phyloP scores from a whole-genome alignment of 2,888 invertebrate species.

The Diploptera punctata region DNA sequence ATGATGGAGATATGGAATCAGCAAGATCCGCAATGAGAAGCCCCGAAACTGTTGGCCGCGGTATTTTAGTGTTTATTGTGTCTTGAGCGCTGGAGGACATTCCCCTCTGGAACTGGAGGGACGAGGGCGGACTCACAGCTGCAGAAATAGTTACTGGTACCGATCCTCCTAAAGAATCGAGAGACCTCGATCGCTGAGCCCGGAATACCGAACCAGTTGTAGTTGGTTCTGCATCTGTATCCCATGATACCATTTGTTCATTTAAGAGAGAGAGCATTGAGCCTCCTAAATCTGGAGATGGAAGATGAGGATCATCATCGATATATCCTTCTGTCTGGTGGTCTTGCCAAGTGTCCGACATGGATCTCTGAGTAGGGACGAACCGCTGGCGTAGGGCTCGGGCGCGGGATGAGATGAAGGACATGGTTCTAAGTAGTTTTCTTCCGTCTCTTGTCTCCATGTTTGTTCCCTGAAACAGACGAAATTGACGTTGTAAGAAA shows the following conservation, averaged over 20 bases:
- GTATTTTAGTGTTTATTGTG: slow-evolving; percentile 15
- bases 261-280: slow-evolving; percentile 42
- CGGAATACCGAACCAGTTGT: slow-evolving; percentile 14
- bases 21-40: slow-evolving; percentile 18
- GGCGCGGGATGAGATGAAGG: slow-evolving; percentile 43
- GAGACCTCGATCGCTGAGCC: slow-evolving; percentile 42
- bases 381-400: slow-evolving; percentile 42
- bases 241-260: slow-evolving; percentile 31
- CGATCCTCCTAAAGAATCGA: slow-evolving; percentile 40
- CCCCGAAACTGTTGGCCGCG: slow-evolving; percentile 25
- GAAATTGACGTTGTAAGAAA: no score
- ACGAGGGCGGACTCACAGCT: slow-evolving; percentile 25
- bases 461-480: background rate
- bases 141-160: background rate
- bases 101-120: slow-evolving; percentile 2
- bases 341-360: slow-evolving; percentile 43
- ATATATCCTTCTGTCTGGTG: slow-evolving; percentile 28
- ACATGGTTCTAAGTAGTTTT: slow-evolving; percentile 39
- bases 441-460: slow-evolving; percentile 40
- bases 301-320: slow-evolving; percentile 35
- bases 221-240: slow-evolving; percentile 16
- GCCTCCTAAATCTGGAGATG: slow-evolving; percentile 40
- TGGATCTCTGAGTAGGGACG: slow-evolving; percentile 41
- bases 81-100: background rate
- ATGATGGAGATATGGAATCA: background rate